phyloP scores from a whole-genome alignment of 2,797 vertebrate genomes.

The Pitangus sulphuratus region DNA sequence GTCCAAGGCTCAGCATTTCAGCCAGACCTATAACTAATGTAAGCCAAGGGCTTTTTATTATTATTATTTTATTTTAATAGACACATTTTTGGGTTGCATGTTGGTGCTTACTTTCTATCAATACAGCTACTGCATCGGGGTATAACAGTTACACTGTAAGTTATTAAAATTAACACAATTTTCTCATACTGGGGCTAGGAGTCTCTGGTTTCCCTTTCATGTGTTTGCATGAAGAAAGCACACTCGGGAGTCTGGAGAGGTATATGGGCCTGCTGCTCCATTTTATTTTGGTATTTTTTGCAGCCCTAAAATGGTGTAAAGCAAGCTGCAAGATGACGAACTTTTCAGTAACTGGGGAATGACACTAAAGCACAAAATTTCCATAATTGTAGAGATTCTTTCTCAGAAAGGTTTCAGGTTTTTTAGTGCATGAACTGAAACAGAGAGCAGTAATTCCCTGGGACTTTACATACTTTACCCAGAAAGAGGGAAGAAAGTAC shows the following conservation, averaged over 20 bases:
- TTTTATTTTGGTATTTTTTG: not conserved
- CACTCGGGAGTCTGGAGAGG: not conserved
- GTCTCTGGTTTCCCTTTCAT: conserved; percentile 29
- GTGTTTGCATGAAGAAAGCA: not conserved
- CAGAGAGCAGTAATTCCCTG: conserved; percentile 9
- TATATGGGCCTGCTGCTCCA: not conserved
- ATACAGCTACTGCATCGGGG: not conserved
- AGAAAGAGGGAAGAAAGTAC: conserved; percentile 24
- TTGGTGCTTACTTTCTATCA: not conserved
- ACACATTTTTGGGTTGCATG: not conserved
- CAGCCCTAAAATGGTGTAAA: not conserved
- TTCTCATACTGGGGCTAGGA: not conserved
- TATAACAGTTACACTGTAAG: not conserved
- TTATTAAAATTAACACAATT: conserved; percentile 37
- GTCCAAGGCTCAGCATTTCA: conserved; percentile 11
- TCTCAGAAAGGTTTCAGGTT: not conserved
- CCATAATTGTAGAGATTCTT: not conserved
- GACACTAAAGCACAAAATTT: not conserved
- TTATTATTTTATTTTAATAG: conserved; percentile 45
- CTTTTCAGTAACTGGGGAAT: not conserved
- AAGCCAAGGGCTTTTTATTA: conserved; percentile 13
- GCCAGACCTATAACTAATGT: not conserved
- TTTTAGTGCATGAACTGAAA: not conserved
- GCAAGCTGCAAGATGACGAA: not conserved
- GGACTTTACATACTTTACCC: conserved; percentile 24